Evolutionary conservation across 2,113 vertebrate genomes (phyloP).

Genomic region (Ginglymostoma cirratum): DNA sequence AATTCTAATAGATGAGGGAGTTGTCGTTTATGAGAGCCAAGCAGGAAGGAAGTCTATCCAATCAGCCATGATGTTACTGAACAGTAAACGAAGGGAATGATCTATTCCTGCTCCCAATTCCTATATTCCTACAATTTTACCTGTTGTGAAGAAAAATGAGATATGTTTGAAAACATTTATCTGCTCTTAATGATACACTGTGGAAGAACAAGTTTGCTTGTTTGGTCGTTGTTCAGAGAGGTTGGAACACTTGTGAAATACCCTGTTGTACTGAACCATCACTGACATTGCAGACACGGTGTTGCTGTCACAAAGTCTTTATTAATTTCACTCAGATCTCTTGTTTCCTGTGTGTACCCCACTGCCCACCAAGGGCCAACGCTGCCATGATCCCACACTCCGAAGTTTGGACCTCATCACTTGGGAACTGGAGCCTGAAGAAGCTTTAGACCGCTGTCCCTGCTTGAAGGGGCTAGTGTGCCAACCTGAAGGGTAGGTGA

Average conservation of each 20-base stretch:
- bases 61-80: too few species aligned
- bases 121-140: neutral
- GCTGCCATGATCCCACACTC: slow-evolving; percentile 68
- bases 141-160: neutral
- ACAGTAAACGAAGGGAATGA: too few species aligned
- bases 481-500: slow-evolving; percentile 70
- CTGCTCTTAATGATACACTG: neutral
- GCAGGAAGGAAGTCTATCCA: too few species aligned
- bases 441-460: slow-evolving; percentile 73
- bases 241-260: neutral
- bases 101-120: too few species aligned
- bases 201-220: neutral
- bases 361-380: slow-evolving; percentile 70
- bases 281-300: neutral
- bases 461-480: slow-evolving; percentile 76
- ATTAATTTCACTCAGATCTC: slow-evolving; percentile 57
- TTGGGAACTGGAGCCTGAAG: slow-evolving; percentile 67
- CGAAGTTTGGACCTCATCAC: slow-evolving; percentile 73
- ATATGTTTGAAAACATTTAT: neutral
- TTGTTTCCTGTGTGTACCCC: slow-evolving; percentile 79
- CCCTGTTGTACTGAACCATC: neutral
- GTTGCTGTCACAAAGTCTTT: neutral
- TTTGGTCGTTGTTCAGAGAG: neutral
- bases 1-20: too few species aligned
- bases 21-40: too few species aligned